Evolutionary conservation across 92 coral and sea anemone genomes (phyloP).

Genomic region (Phymanthus crucifer): DNA sequence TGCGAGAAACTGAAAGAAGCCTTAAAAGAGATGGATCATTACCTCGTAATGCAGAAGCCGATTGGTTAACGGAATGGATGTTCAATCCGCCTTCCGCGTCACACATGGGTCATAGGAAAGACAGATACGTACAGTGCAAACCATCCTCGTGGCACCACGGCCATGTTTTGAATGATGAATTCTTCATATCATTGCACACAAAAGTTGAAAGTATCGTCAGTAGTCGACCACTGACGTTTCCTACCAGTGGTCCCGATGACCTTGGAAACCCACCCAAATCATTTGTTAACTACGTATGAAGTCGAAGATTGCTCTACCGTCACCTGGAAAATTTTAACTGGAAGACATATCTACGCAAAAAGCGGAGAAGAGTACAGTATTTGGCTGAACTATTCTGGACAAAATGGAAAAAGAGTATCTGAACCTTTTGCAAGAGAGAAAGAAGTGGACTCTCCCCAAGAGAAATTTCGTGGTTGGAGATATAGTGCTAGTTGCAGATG

Average conservation of each 20-base stretch:
- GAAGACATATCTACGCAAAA: slow-evolving; percentile 29
- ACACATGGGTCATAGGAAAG: too few relatives aligned
- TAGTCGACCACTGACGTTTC: slow-evolving; percentile 27
- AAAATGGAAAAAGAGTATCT: slow-evolving; percentile 35
- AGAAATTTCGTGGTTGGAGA: slow-evolving; percentile 29
- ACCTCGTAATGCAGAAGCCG: too few relatives aligned
- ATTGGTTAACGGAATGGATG: too few relatives aligned
- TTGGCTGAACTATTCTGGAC: slow-evolving; percentile 27
- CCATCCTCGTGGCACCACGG: too few relatives aligned
- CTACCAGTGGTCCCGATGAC: slow-evolving; percentile 25
- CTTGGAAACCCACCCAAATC: neutral
- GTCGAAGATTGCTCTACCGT: slow-evolving; percentile 27
- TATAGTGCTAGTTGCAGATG: slow-evolving; percentile 30
- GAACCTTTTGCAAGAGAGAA: slow-evolving; percentile 22
- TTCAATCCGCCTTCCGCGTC: too few relatives aligned
- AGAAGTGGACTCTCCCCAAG: slow-evolving; percentile 32
- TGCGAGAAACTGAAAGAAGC: too few relatives aligned
- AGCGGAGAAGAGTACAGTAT: slow-evolving; percentile 33
- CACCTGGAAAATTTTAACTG: slow-evolving; percentile 28
- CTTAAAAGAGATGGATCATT: too few relatives aligned
- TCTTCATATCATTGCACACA: too few relatives aligned
- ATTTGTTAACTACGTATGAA: slow-evolving; percentile 11
- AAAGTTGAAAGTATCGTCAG: too few relatives aligned
- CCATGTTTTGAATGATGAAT: too few relatives aligned
- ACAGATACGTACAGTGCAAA: too few relatives aligned